Evolutionary conservation across 2,797 vertebrate species (phyloP).

Genomic region (Galago senegalensis): DNA sequence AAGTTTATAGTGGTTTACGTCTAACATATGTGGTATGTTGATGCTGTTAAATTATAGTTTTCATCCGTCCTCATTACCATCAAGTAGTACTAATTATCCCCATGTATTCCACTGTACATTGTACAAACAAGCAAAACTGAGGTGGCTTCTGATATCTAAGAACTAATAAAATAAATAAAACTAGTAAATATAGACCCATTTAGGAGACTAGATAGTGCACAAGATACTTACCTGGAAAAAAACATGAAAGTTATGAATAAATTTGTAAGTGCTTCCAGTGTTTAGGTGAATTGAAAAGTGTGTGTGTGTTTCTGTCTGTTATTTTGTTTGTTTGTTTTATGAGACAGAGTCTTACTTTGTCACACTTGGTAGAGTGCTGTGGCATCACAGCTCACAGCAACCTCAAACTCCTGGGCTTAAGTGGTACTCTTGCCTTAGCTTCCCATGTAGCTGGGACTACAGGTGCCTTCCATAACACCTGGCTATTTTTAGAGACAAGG

Average conservation of each 20-base stretch:
- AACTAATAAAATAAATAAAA: conserved; percentile 10
- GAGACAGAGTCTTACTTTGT: too few relatives aligned
- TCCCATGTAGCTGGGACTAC: too few relatives aligned
- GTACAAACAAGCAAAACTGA: neutral
- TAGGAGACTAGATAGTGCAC: neutral
- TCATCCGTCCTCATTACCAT: conserved; percentile 8
- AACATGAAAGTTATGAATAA: conserved; percentile 18
- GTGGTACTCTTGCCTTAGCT: too few relatives aligned
- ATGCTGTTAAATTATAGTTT: conserved; percentile 12
- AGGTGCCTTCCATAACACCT: too few relatives aligned
- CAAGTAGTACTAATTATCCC: neutral
- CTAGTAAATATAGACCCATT: neutral
- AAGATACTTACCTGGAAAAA: neutral
- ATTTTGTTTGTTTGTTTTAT: too few relatives aligned
- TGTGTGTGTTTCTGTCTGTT: neutral
- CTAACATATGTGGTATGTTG: neutral
- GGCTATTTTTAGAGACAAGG: too few relatives aligned
- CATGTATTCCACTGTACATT: neutral
- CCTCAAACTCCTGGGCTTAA: too few relatives aligned
- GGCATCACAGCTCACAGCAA: too few relatives aligned
- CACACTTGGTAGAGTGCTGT: too few relatives aligned
- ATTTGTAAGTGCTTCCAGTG: neutral
- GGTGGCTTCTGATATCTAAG: neutral
- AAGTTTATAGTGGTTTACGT: neutral
- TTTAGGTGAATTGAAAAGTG: neutral